Evolutionary conservation across 2,797 vertebrate species (phyloP), one percentile per base, ranked within the genome.

Genomic region (Margarornis squamiger): DNA sequence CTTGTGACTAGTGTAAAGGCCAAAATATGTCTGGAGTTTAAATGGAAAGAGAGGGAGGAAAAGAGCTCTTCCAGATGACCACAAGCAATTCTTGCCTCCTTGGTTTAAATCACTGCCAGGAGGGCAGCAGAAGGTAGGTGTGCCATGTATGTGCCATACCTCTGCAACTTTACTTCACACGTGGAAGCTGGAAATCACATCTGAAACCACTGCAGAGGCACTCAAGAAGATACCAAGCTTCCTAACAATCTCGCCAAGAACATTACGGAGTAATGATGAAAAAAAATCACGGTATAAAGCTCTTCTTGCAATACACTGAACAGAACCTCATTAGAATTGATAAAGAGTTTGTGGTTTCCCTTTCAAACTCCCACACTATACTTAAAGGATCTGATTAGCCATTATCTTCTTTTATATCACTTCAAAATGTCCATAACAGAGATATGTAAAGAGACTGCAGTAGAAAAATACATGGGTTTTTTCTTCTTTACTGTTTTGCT

Each of bases 261-360:
- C 6, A 13, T 54, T 55, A 90, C 6, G 6, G 61, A 91, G 21
- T 14, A 70, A 92, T 16, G 36, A 86, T 34, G 52, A 3, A 29
- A 77, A 62, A 38, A 45, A 83, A 93, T 78, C 88, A 90, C 67
- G 1, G 88, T 92, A 90, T n/a, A 71, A 84, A 90, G 55, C 79
- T 92, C 71, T 57, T 84, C 92, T 85, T 95, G 85, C 90, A 86
- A 80, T 48, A 80, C 73, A 77, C 46, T 39, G 74, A 95, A 73
- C 49, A 83, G 0, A 0, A 93, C 85, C 88, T 94, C 88, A 73
- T 45, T 88, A 83, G 92, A 95, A 93, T 71, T 90, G 90, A 94
- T 89, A 92, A 81, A 85, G 79, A 86, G 71, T 57, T 88, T 94
- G 95, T 93, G 94, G 93, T 92, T 95, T 93, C 87, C 76, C 86